Percentiles rank a stretch among this genome's conserved stretches.
Conservation (phyloP, 2,888 invertebrate genomes). For the Tiliacea citrago region DNA sequence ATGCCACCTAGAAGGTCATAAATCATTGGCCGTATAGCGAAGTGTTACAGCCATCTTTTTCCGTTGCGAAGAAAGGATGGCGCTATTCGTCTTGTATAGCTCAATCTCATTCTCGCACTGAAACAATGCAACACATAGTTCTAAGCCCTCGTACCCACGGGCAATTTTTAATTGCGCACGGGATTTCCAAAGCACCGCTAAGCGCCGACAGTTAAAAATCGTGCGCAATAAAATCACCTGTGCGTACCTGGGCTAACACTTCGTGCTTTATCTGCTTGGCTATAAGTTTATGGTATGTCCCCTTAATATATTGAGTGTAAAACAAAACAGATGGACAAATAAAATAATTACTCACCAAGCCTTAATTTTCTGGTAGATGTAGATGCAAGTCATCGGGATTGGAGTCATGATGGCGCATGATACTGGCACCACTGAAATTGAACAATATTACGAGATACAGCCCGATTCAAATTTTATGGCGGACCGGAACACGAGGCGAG, state of each 20-base stretch:
- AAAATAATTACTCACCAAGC: slow-evolving; percentile 82
- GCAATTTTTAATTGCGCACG: not conserved
- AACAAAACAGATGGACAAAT: slow-evolving; percentile 36
- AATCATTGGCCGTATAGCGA: not conserved
- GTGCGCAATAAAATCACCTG: no score
- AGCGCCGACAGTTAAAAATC: not conserved
- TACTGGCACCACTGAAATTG: slow-evolving; percentile 95
- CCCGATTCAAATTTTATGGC: no score
- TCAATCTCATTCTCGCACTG: slow-evolving; percentile 33
- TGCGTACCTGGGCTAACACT: not conserved
- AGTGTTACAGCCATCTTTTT: slow-evolving; percentile 18
- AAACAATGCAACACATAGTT: slow-evolving; percentile 37
- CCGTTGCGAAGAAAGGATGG: slow-evolving; percentile 27
- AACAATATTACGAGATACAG: not conserved
- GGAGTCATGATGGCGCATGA: slow-evolving; percentile 98
- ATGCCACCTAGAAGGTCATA: not conserved
- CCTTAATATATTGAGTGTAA: not conserved
- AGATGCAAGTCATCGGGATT: slow-evolving; percentile 93
- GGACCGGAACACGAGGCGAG: no score
- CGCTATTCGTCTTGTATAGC: slow-evolving; percentile 34
- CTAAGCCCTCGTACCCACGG: not conserved
- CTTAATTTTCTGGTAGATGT: slow-evolving; percentile 89
- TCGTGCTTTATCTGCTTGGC: not conserved
- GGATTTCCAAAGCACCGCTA: not conserved
- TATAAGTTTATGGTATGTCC: slow-evolving; percentile 24